Evolutionary conservation across 2,113 vertebrate species (phyloP).

Genomic region (Notarius quadriscutis): DNA sequence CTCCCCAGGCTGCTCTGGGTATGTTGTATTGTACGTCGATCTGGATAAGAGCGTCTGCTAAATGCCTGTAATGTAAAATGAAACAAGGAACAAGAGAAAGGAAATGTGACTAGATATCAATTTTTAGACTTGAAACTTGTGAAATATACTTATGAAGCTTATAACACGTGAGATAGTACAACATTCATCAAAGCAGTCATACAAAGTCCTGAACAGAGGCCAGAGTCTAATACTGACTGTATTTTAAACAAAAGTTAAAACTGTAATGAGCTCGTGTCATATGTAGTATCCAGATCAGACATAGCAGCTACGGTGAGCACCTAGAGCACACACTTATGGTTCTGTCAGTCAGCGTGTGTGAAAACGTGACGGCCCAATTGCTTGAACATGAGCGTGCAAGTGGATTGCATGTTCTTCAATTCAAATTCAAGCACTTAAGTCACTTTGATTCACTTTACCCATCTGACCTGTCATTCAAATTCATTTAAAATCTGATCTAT

Average conservation of each 20-base stretch:
- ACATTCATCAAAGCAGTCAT: not conserved
- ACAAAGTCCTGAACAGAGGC: not conserved
- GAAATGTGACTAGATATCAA: not conserved
- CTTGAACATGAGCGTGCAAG: not conserved
- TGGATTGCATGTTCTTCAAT: not conserved
- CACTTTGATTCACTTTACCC: not conserved
- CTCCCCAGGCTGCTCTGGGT: too few relatives aligned
- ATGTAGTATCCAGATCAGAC: not conserved
- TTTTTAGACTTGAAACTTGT: not conserved
- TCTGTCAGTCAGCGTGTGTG: not conserved
- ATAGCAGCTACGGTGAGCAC: not conserved
- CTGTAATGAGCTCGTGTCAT: too few relatives aligned
- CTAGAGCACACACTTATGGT: not conserved
- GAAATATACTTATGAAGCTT: not conserved
- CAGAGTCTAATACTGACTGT: not conserved
- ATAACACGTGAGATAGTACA: not conserved
- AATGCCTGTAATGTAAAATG: too few relatives aligned
- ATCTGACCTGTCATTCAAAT: not conserved
- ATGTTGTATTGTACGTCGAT: too few relatives aligned
- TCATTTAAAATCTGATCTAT: not conserved
- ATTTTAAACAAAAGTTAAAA: not conserved
- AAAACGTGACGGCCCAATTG: slow-evolving; percentile 1
- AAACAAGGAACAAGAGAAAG: not conserved
- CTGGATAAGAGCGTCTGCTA: too few relatives aligned
- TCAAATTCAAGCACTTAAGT: not conserved